Evolutionary conservation across 2,888 invertebrate genomes (phyloP).

Genomic region (Camptogramma bilineatum): DNA sequence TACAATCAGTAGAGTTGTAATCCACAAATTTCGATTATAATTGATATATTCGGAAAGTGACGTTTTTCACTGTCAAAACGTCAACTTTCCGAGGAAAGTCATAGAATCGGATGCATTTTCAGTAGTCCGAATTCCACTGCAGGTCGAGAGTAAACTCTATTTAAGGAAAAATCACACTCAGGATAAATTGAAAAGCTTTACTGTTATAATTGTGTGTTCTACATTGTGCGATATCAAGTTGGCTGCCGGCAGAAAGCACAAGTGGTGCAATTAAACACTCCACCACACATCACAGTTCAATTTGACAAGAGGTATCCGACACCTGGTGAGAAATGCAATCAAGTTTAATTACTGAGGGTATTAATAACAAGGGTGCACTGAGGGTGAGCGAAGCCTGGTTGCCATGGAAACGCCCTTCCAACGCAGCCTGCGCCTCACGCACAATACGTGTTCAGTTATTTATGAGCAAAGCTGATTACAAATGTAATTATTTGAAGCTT

Average conservation of each 20-base stretch:
- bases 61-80: too few relatives aligned
- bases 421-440: slow-evolving; percentile 75
- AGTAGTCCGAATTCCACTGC: too few relatives aligned
- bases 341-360: slow-evolving; percentile 85
- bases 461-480: slow-evolving; percentile 79
- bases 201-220: too few relatives aligned
- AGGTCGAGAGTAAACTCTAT: too few relatives aligned
- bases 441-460: slow-evolving; percentile 77
- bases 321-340: slow-evolving; percentile 85
- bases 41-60: too few relatives aligned
- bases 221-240: too few relatives aligned
- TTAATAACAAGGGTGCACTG: slow-evolving; percentile 84
- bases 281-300: slow-evolving; percentile 40
- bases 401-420: slow-evolving; percentile 78
- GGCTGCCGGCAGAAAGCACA: slow-evolving; percentile 3
- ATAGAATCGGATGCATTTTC: too few relatives aligned
- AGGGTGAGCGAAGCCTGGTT: slow-evolving; percentile 71
- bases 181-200: too few relatives aligned
- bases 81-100: too few relatives aligned
- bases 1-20: too few relatives aligned
- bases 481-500: slow-evolving; percentile 68
- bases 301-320: slow-evolving; percentile 79
- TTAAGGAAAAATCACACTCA: too few relatives aligned
- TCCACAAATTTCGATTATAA: too few relatives aligned
- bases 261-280: slow-evolving; percentile 41